Conservation (phyloP, 2,113 vertebrate genomes). For the Rhadina sibilatrix region DNA sequence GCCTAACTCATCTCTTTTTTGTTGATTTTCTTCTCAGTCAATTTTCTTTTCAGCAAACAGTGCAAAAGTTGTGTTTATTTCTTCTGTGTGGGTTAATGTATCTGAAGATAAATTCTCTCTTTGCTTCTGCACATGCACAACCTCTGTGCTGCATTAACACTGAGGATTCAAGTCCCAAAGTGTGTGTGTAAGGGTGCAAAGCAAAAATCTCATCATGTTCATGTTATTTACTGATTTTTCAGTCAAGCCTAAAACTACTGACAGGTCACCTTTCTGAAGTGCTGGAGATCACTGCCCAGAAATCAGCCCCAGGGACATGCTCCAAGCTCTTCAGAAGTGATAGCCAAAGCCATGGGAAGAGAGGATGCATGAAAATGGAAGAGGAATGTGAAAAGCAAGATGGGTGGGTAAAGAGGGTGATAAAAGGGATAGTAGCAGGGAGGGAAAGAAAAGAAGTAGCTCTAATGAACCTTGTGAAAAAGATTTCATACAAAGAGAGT, state of each 20-base stretch:
- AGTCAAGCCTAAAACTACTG: background rate
- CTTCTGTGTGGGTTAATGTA: background rate
- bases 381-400: background rate
- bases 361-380: conserved; percentile 23
- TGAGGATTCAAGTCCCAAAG: background rate
- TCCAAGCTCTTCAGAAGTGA: conserved; percentile 23
- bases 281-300: background rate
- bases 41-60: background rate
- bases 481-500: background rate
- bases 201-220: background rate
- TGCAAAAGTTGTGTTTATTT: background rate
- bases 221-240: background rate
- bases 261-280: conserved; percentile 9
- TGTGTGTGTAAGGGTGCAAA: background rate
- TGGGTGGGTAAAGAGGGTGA: background rate
- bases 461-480: background rate
- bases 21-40: background rate
- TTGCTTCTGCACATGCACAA: background rate
- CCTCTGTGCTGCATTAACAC: background rate
- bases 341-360: conserved; percentile 13
- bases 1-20: background rate
- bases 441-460: background rate
- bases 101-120: background rate
- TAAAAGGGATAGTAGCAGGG: background rate
- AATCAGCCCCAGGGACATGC: background rate